phyloP scores from a whole-genome alignment of 2,797 vertebrate genomes.

The Coregonus suidteri region DNA sequence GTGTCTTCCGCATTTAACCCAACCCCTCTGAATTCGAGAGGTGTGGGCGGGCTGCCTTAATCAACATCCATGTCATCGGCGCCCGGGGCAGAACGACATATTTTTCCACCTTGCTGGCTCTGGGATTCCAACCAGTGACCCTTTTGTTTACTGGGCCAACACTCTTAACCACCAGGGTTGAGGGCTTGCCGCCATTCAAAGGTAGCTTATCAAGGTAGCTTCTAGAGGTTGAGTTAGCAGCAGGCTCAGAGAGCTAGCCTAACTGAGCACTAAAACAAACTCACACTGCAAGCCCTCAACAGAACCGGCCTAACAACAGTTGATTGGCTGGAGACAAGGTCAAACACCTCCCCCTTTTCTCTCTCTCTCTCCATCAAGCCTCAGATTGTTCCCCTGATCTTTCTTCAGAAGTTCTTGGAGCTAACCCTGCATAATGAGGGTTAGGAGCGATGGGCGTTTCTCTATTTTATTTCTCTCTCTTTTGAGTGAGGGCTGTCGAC shows the following conservation, averaged over 20 bases:
- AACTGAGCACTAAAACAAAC: not conserved
- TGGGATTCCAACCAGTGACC: too few relatives aligned
- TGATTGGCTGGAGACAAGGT: constrained; percentile 52
- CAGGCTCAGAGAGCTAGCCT: constrained; percentile 15
- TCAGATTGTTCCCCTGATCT: constrained; percentile 41
- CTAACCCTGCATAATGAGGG: constrained; percentile 54
- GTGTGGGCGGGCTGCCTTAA: too few relatives aligned
- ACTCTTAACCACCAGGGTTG: too few relatives aligned
- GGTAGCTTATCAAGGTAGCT: too few relatives aligned
- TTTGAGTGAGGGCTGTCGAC: constrained; percentile 29
- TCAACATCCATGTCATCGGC: too few relatives aligned
- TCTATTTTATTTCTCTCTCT: constrained; percentile 55
- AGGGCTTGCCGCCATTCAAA: too few relatives aligned
- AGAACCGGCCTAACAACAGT: constrained; percentile 43
- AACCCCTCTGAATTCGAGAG: too few relatives aligned
- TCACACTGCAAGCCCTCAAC: constrained; percentile 24
- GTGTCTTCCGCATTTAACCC: too few relatives aligned
- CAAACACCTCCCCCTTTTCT: constrained; percentile 27
- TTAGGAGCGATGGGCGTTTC: constrained; percentile 21
- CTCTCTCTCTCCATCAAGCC: constrained; percentile 46
- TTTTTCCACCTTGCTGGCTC: too few relatives aligned
- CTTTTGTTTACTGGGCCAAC: too few relatives aligned
- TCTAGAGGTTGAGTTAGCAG: constrained; percentile 9
- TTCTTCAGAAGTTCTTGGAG: constrained; percentile 50
- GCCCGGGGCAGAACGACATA: too few relatives aligned